Evolutionary conservation across 2,888 invertebrate species (phyloP), one percentile per base, ranked within the genome.

Genomic region (Melinaea menophilus): DNA sequence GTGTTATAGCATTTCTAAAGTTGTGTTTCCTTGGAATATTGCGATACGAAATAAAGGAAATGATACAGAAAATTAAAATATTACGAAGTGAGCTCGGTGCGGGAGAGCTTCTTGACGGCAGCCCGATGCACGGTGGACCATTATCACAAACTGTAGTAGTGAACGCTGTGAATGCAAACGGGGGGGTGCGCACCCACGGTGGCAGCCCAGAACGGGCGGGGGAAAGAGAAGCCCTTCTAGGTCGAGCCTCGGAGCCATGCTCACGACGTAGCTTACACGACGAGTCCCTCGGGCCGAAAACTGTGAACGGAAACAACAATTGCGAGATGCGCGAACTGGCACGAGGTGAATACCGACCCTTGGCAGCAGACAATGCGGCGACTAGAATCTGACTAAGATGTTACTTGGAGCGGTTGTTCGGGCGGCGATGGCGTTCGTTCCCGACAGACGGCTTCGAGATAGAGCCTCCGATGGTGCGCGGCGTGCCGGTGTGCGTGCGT

Each of bases 61-160:
- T 97, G 97, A 96, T 97, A 79, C 96, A 96, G 84, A 97, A 97
- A 90, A 97, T 97, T 81, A 94, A 95, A 78, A 93, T 97, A 80
- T 90, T 97, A 68, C 93, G 93, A 75, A 93, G 92, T 66, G 95
- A 95, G 78, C 82, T 93, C 70, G 92, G 93, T 56, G 88, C 91
- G 54, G 88, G 90, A 2, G 91, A 91, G 75, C 79, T 91, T 51
- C 75, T 88, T 34, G 90, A 90, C 55, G 80, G 87, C 31, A 90
- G 90, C 66, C 90, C 90, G 9, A 72, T 89, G 59, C 89, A 91
- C 72, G 89, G 91, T 63, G 90, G 90, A 55, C 90, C 90, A 3
- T 73, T 90, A 33, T 90, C 90, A 46, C 90, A 90, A 71, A 89
- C 91, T 46, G 81, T 90, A 58, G 88, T 88, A 69, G 90, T 90